Evolutionary conservation across 2,113 vertebrate genomes (phyloP), one percentile per base, ranked within the genome.

Genomic region (Sialia sialis): DNA sequence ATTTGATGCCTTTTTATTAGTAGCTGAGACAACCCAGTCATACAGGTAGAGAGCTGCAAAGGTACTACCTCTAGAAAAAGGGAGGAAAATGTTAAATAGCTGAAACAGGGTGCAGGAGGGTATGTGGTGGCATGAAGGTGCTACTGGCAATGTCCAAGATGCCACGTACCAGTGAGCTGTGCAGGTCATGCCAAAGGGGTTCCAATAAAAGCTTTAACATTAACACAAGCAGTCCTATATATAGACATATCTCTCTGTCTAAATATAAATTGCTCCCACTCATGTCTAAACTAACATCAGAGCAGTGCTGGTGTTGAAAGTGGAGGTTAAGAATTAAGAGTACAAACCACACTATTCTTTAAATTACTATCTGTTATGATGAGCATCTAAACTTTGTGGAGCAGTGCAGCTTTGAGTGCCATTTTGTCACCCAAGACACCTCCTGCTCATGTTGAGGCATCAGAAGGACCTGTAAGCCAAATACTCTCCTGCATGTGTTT

Each of bases 201-300:
- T 91, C 67, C 59, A 91, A 0, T 85, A 83, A 90, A 93, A 95
- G 51, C 72, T 94, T 87, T 93, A 70, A 69, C 87, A 63, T 43
- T 17, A 62, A 59, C 51, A 81, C 9, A 25, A 72, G 85, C 4
- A 2, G 17, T 44, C 67, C 67, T 93, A 80, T 95, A 93, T 91
- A 87, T 88, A 90, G 91, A 58, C 7, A 1, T 18, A 55, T 25
- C 46, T 27, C 41, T 74, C 10, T 74, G 19, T 72, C 93, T 95
- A 93, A 94, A 93, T 93, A 94, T 95, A 90, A 94, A 81, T 76
- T 59, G 34, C 27, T 77, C 68, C 63, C 75, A 86, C 60, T 95
- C 72, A 16, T 44, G 82, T 95, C 94, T 91, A 88, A 84, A 73
- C 82, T 89, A 79, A 64, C 67, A 85, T 86, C 48, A 60, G 70